A percentile compares a stretch with the other conserved stretches of the same genome.
Conservation (phyloP, 2,888 invertebrate species). For the Aleiodes testaceus region DNA sequence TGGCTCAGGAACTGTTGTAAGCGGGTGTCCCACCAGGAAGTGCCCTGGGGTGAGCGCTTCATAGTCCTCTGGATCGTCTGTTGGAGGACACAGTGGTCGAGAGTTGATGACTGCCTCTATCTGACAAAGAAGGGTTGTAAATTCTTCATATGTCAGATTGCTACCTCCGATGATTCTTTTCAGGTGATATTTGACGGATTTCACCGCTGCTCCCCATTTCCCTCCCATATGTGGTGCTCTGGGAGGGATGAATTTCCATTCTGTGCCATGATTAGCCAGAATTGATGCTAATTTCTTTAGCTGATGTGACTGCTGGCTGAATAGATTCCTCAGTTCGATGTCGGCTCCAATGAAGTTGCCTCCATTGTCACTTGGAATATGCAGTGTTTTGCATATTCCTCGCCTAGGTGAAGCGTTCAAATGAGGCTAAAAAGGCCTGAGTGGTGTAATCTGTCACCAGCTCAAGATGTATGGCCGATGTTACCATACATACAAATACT, state of each 20-base stretch:
- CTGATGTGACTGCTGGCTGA: background rate
- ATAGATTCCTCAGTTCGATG: constrained; percentile 6
- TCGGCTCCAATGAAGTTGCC: constrained; percentile 55
- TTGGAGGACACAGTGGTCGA: too few relatives aligned
- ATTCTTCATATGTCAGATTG: too few relatives aligned
- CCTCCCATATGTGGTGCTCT: background rate
- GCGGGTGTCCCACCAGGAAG: too few relatives aligned
- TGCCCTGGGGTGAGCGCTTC: too few relatives aligned
- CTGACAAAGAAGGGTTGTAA: too few relatives aligned
- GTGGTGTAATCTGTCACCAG: constrained; percentile 48
- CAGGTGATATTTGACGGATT: background rate
- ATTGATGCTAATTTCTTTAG: background rate
- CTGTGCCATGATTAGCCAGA: background rate
- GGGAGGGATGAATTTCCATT: background rate
- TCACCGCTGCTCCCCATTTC: background rate
- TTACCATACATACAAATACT: constrained; percentile 52
- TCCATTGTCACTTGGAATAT: constrained; percentile 53
- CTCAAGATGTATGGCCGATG: constrained; percentile 51
- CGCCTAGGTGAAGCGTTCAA: constrained; percentile 51
- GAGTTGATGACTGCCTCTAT: too few relatives aligned
- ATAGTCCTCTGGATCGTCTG: too few relatives aligned
- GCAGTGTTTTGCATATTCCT: constrained; percentile 43
- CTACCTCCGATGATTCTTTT: background rate
- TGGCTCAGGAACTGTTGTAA: background rate
- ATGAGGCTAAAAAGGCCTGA: constrained; percentile 50